Conservation (phyloP, 2,797 vertebrate species). For the Strix occidentalis region DNA sequence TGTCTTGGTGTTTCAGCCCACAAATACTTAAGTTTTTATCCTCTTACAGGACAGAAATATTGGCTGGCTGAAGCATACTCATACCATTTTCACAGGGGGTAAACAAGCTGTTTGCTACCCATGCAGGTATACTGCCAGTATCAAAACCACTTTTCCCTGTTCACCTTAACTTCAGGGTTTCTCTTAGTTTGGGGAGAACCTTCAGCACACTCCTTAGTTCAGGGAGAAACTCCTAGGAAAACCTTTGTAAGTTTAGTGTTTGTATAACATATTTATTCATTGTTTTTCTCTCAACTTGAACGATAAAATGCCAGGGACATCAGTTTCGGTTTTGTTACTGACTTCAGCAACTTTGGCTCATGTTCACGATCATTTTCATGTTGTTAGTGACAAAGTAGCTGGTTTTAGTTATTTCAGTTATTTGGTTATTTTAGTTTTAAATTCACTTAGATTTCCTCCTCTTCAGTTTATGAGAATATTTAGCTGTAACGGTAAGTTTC, state of each 20-base stretch:
- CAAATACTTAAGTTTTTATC: background rate
- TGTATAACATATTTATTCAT: background rate
- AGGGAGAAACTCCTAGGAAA: background rate
- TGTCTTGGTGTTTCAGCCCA: background rate
- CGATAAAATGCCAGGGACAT: background rate
- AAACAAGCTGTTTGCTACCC: background rate
- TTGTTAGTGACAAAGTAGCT: background rate
- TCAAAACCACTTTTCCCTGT: background rate
- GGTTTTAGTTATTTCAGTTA: background rate
- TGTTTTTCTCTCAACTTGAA: background rate
- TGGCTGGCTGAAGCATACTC: background rate
- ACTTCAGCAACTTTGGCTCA: background rate
- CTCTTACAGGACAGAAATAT: background rate
- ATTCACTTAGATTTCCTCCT: background rate
- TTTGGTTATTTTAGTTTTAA: background rate
- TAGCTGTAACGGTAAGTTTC: background rate
- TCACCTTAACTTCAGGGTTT: background rate
- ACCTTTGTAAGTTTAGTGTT: background rate
- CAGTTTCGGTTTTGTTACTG: background rate
- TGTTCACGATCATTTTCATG: background rate
- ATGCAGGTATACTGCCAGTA: fast-evolving
- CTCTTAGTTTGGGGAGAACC: background rate
- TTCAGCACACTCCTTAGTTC: background rate
- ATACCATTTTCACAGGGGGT: background rate
- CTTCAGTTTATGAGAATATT: background rate